A percentile compares a stretch with the other conserved stretches of the same genome.
Conservation (phyloP, 2,113 vertebrate genomes). For the Urocynchramus pylzowi region DNA sequence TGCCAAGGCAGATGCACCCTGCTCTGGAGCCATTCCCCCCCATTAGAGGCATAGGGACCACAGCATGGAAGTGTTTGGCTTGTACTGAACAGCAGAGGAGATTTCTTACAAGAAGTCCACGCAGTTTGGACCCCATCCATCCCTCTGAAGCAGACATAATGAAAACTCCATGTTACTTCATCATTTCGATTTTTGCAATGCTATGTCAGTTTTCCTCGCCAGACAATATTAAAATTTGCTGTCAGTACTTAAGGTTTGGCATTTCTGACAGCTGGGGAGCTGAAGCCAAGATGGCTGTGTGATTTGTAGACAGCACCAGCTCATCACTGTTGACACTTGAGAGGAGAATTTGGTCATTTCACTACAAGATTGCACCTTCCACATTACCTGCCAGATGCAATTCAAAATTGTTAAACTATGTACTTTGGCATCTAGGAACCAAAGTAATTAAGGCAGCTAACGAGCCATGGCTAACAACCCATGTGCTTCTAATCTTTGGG, state of each 20-base stretch:
- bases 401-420: not conserved
- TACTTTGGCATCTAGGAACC: not conserved
- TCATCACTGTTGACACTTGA: not conserved
- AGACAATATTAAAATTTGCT: not conserved
- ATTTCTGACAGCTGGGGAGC: not conserved
- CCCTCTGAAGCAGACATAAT: not conserved
- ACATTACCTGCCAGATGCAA: not conserved
- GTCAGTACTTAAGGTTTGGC: not conserved
- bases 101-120: not conserved
- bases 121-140: not conserved
- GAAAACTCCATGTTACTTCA: not conserved
- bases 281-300: not conserved
- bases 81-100: not conserved
- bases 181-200: not conserved
- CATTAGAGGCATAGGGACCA: not conserved
- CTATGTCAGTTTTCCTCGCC: not conserved
- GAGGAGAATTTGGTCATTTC: not conserved
- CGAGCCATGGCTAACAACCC: not conserved
- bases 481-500: not conserved
- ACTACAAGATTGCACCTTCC: not conserved
- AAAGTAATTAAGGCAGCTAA: not conserved
- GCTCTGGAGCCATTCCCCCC: not conserved
- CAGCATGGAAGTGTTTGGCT: not conserved
- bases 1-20: not conserved
- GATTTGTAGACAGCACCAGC: not conserved